Evolutionary conservation across 2,113 vertebrate genomes (phyloP), one percentile per base, ranked within the genome.

Genomic region (Athene noctua): DNA sequence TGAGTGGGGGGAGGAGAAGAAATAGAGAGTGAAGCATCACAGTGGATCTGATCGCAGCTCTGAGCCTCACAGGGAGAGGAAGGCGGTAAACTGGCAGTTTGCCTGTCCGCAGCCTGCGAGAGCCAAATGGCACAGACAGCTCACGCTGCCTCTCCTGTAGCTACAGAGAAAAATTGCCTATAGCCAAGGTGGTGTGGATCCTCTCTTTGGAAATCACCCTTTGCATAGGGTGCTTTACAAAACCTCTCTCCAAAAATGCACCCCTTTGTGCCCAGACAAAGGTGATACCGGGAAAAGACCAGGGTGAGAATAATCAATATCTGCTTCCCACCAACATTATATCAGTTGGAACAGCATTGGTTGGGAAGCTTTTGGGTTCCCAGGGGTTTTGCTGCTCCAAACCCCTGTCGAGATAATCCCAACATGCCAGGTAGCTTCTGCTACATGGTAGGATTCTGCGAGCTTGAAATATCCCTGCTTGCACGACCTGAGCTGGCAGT

Each of bases 371-470:
- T 15, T 14, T n/a, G 80, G 16, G 25, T 16, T 67, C 59, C 13
- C 22, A 12, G n/a, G 9, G 22, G 22, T 27, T 80, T 58, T 55
- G 29, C 34, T 54, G 58, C 26, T 75, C 78, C 15, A 6, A 70
- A 13, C 12, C 14, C 16, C 18, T 1, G 2, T 30, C 46, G 55
- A 61, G 62, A 40, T 30, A 52, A 77, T 32, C 19, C 34, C 73
- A 13, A 54, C 15, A 38, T 17, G 30, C 62, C 55, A 55, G 38
- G 44, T 0, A 4, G 42, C 12, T 90, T 73, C 85, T 92, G 71
- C 27, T 49, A 20, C 0, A 0, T 15, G 46, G 54, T 2, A 29
- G 32, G 67, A n/a, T 29, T 26, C 46, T 19, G 42, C 1, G 7
- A 80, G 30, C 27, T 26, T 32, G 40, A 71, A 71, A 44, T 10